These are phyloP conservation scores for Cricetomys ansorgei DNA, from an alignment of 2,113 vertebrate species.

Conservation along the genomic window DNA sequence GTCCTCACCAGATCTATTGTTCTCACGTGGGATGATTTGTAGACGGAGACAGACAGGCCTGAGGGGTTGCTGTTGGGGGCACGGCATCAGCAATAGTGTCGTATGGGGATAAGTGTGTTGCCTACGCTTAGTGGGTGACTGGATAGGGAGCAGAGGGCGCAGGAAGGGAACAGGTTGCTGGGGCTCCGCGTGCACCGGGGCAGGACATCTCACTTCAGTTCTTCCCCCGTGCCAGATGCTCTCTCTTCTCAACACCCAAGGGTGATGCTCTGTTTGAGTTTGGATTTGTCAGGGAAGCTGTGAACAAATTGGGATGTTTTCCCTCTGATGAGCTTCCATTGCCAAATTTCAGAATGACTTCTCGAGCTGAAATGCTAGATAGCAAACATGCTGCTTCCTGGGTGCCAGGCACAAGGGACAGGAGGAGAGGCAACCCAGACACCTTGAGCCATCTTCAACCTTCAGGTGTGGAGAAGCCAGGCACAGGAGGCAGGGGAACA, in stretches of 20 bases:
- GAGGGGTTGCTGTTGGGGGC: background rate
- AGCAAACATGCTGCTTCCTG: background rate
- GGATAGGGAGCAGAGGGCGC: background rate
- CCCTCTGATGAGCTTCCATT: background rate
- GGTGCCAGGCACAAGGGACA: background rate
- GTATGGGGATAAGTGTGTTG: accelerated
- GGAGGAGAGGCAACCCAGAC: background rate
- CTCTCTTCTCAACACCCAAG: background rate
- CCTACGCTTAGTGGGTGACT: accelerated
- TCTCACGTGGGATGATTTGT: background rate
- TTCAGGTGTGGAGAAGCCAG: background rate
- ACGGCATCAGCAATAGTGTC: accelerated
- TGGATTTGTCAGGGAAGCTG: conserved; percentile 32
- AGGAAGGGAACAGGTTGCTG: background rate
- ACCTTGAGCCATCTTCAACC: background rate
- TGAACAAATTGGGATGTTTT: conserved; percentile 21
- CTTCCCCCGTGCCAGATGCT: background rate
- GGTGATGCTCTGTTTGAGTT: conserved; percentile 21
- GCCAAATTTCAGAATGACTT: background rate
- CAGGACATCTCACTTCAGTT: background rate
- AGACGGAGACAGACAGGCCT: background rate
- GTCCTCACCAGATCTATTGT: background rate
- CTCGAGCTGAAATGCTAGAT: background rate
- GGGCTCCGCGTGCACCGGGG: background rate
- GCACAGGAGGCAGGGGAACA: background rate